phyloP scores from a whole-genome alignment of 2,888 invertebrate genomes.

The Mesopsocus fuscifrons region DNA sequence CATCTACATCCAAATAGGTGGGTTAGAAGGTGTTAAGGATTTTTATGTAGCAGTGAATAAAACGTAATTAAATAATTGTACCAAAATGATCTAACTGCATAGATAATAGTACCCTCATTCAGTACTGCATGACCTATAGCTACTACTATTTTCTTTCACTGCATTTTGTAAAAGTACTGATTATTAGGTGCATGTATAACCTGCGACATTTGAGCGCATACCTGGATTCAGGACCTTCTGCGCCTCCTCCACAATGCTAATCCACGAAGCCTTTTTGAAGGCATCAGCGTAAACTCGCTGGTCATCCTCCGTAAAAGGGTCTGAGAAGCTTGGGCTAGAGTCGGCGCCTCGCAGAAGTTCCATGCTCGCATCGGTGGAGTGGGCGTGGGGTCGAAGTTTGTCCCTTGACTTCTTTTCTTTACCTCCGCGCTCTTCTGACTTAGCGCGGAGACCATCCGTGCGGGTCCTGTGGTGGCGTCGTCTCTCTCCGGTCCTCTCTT shows the following conservation, averaged over 20 bases:
- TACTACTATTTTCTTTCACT: too few species aligned
- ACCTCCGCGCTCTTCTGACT: constrained; percentile 61
- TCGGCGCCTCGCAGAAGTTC: constrained; percentile 42
- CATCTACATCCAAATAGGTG: too few species aligned
- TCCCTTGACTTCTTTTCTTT: constrained; percentile 36
- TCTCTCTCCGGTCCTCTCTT: constrained; percentile 43
- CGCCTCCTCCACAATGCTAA: constrained; percentile 54
- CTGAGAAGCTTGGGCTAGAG: constrained; percentile 39
- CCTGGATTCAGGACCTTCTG: too few species aligned
- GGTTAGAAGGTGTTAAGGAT: too few species aligned
- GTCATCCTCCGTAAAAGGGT: constrained; percentile 33
- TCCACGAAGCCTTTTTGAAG: constrained; percentile 51
- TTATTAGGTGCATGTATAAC: too few species aligned
- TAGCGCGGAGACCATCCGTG: constrained; percentile 53
- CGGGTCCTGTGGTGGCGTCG: constrained; percentile 38
- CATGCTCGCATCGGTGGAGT: constrained; percentile 53
- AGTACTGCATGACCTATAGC: too few species aligned
- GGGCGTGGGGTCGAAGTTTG: constrained; percentile 22
- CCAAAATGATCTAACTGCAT: too few species aligned
- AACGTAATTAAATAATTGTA: too few species aligned
- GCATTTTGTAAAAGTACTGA: too few species aligned
- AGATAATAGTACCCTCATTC: too few species aligned
- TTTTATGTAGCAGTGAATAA: too few species aligned
- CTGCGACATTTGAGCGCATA: too few species aligned
- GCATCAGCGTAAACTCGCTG: constrained; percentile 52